Evolutionary conservation across 1,140 invertebrate genomes (phyloP), one percentile per base, ranked within the genome.

Genomic region (Pollicipes pollicipes): DNA sequence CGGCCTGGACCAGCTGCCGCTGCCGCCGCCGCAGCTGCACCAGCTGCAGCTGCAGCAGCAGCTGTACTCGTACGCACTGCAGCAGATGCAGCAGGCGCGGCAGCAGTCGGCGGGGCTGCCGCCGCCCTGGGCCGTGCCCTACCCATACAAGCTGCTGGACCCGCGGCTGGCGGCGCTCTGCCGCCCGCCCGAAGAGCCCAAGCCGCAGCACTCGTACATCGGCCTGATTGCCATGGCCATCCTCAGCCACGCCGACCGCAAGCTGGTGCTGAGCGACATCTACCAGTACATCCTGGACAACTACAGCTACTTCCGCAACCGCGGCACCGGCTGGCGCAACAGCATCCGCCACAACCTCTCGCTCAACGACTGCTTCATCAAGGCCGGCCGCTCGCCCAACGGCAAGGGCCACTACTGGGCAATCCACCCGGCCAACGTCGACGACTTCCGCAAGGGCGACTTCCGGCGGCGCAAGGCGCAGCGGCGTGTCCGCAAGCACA

Each of bases 401-500:
- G 96, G 96, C 0, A 99, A 99, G 79, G 96, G 91, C 0, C 95
- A 98, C 77, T 98, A 95, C 77, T 99, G 96, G 96, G 91, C 95
- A 0, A 95, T 99, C 67, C 95, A 98, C 80, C 95, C 94, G 0
- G 95, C 94, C 0, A 98, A 97, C 79, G 82, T 97, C 2, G 94
- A 97, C n/a, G 96, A 98, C 77, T 98, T 98, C 78, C 85, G 90
- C 29, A 80, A 80, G 71, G 95, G 95, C 0, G 95, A 99, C 77
- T 99, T 98, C 79, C 83, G 97, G 37, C 83, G 97, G 68, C 87
- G 96, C 30, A 94, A 96, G 45, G 96, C 96, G 0, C 96, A 99
- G 78, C 82, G 95, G 21, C 95, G 97, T 80, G 95, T 98, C 0
- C 84, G 95, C 16, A 88, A 92, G 76, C 94, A 97, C 79, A 97